Conservation (phyloP, 1,140 invertebrate species). For the Microplitis demolitor region DNA sequence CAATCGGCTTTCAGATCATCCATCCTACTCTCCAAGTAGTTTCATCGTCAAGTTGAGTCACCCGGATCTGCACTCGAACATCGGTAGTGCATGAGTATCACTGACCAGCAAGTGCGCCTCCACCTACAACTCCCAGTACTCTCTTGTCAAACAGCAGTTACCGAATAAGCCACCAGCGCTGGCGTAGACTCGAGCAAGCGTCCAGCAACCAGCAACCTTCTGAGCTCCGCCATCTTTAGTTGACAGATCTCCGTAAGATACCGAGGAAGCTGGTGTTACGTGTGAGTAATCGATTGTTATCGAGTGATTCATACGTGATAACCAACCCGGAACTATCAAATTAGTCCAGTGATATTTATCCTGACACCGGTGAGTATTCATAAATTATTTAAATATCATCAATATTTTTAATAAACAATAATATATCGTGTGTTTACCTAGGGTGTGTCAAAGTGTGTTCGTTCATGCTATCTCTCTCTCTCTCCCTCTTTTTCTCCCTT, state of each 20-base stretch:
- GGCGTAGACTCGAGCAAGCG: background rate
- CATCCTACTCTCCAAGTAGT: too few relatives aligned
- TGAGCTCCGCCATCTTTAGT: conserved; percentile 45
- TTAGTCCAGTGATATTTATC: background rate
- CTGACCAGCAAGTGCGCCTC: too few relatives aligned
- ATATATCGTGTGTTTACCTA: conserved; percentile 40
- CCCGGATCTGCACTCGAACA: too few relatives aligned
- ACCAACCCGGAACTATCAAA: conserved; percentile 24
- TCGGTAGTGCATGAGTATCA: too few relatives aligned
- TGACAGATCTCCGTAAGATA: conserved; percentile 28
- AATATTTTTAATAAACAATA: conserved; percentile 18
- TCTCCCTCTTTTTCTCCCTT: conserved; percentile 10
- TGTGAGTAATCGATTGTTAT: conserved; percentile 14
- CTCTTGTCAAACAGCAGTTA: too few relatives aligned
- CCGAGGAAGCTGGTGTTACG: conserved; percentile 31
- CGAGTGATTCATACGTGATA: conserved; percentile 33
- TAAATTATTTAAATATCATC: background rate
- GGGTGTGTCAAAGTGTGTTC: conserved; percentile 46
- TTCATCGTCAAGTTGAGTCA: too few relatives aligned
- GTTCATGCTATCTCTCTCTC: background rate
- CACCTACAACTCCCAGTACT: too few relatives aligned
- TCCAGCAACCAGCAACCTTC: conserved; percentile 32
- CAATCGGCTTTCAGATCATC: too few relatives aligned
- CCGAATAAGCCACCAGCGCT: too few relatives aligned
- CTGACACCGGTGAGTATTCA: conserved; percentile 10